These are phyloP conservation scores for Molossus molossus DNA, from an alignment of 2,797 vertebrate genomes.

Conservation along the genomic window DNA sequence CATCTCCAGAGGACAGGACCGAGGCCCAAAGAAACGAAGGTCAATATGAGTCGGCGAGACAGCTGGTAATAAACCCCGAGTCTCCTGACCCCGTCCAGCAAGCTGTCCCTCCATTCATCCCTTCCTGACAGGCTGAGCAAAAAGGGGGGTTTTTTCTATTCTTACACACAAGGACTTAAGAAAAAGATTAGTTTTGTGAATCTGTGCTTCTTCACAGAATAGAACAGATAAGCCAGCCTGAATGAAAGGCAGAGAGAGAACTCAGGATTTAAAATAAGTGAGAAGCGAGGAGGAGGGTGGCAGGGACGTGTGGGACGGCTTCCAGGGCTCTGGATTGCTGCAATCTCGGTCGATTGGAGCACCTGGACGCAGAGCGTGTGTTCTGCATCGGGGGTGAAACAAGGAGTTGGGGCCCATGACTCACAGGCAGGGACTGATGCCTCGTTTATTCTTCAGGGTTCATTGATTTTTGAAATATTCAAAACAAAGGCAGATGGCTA, in stretches of 20 bases:
- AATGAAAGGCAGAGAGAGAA: constrained; percentile 41
- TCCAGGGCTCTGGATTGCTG: not conserved
- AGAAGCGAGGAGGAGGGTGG: not conserved
- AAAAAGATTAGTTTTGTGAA: not conserved
- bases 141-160: too few species aligned
- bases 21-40: not conserved
- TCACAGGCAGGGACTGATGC: not conserved
- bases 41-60: not conserved
- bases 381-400: rapidly evolving
- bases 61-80: not conserved
- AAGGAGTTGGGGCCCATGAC: not conserved
- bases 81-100: not conserved
- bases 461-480: constrained; percentile 73
- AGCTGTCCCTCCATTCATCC: not conserved
- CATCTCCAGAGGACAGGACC: not conserved
- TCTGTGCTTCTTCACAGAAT: not conserved
- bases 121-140: not conserved
- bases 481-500: constrained; percentile 72
- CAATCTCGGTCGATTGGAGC: not conserved
- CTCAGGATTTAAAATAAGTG: not conserved
- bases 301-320: not conserved
- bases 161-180: not conserved
- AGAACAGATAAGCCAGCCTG: not conserved
- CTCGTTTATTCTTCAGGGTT: constrained; percentile 55
- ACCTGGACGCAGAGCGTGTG: not conserved